Percentiles rank a stretch among this genome's conserved stretches.
These are phyloP conservation scores for Helleia helle DNA, from an alignment of 2,888 invertebrate species.

Conservation along the genomic window DNA sequence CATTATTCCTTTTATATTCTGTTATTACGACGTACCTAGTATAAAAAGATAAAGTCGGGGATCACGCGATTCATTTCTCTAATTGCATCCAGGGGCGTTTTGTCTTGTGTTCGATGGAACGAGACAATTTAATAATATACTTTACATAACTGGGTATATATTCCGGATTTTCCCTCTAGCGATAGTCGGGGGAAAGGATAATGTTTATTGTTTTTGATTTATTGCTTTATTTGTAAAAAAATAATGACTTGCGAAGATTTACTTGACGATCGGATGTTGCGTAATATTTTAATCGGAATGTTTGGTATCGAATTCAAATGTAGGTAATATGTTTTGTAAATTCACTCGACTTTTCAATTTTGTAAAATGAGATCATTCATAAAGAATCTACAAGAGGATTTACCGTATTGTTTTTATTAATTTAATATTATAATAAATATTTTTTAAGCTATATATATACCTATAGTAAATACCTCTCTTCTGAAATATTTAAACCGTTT, in stretches of 20 bases:
- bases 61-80: conserved; percentile 57
- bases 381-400: too few relatives aligned
- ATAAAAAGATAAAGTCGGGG: conserved; percentile 42
- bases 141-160: conserved; percentile 11
- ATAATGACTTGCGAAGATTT: not conserved
- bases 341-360: too few relatives aligned
- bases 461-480: too few relatives aligned
- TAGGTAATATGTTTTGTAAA: too few relatives aligned
- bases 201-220: conserved; percentile 6
- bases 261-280: not conserved
- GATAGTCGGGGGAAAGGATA: conserved; percentile 3
- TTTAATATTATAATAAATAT: too few relatives aligned
- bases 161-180: conserved; percentile 4
- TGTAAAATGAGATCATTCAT: too few relatives aligned
- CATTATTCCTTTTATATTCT: conserved; percentile 34
- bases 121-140: conserved; percentile 24
- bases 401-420: too few relatives aligned
- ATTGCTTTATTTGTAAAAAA: not conserved
- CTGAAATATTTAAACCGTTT: too few relatives aligned
- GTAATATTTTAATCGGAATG: too few relatives aligned
- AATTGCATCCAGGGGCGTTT: conserved; percentile 43
- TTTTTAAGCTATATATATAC: too few relatives aligned
- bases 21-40: conserved; percentile 42
- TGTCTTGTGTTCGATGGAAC: conserved; percentile 24
- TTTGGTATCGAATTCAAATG: too few relatives aligned